phyloP scores from a whole-genome alignment of 2,888 invertebrate species.

The Miltochrista miniata region DNA sequence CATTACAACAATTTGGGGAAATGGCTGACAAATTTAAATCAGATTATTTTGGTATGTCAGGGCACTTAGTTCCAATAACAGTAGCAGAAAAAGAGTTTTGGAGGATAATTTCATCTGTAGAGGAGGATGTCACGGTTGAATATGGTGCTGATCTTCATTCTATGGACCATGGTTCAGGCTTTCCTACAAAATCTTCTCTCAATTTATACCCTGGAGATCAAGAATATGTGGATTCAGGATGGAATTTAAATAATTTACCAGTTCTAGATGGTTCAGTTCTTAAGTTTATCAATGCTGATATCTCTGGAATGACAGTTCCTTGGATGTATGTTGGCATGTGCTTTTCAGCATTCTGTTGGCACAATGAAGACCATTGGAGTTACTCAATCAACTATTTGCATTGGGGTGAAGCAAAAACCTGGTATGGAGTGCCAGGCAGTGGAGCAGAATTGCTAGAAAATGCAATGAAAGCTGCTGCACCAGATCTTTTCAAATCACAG shows the following conservation, averaged over 20 bases:
- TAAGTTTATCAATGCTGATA: slow-evolving; percentile 89
- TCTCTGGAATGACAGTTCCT: slow-evolving; percentile 89
- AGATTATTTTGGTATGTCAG: slow-evolving; percentile 89
- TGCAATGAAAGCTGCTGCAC: slow-evolving; percentile 88
- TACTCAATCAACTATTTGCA: slow-evolving; percentile 92
- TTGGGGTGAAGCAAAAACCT: slow-evolving; percentile 92
- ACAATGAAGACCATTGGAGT: slow-evolving; percentile 93
- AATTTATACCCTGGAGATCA: slow-evolving; percentile 85
- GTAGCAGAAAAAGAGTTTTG: slow-evolving; percentile 90
- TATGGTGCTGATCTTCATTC: slow-evolving; percentile 92
- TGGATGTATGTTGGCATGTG: slow-evolving; percentile 95
- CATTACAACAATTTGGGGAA: slow-evolving; percentile 88
- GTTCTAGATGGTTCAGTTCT: slow-evolving; percentile 88
- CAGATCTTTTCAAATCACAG: slow-evolving; percentile 88
- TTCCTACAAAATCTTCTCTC: slow-evolving; percentile 86
- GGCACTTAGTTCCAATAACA: slow-evolving; percentile 84
- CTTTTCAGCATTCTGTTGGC: slow-evolving; percentile 93
- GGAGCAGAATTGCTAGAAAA: slow-evolving; percentile 88
- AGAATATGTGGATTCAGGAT: slow-evolving; percentile 87
- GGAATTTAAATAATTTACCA: slow-evolving; percentile 92
- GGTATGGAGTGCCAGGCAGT: slow-evolving; percentile 91
- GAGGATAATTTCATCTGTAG: slow-evolving; percentile 88
- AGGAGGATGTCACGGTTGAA: slow-evolving; percentile 89
- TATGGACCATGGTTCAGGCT: slow-evolving; percentile 90
- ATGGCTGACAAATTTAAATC: slow-evolving; percentile 92